These are phyloP conservation scores for Lacanobia wlatinum DNA, from an alignment of 2,888 invertebrate genomes.

Conservation along the genomic window DNA sequence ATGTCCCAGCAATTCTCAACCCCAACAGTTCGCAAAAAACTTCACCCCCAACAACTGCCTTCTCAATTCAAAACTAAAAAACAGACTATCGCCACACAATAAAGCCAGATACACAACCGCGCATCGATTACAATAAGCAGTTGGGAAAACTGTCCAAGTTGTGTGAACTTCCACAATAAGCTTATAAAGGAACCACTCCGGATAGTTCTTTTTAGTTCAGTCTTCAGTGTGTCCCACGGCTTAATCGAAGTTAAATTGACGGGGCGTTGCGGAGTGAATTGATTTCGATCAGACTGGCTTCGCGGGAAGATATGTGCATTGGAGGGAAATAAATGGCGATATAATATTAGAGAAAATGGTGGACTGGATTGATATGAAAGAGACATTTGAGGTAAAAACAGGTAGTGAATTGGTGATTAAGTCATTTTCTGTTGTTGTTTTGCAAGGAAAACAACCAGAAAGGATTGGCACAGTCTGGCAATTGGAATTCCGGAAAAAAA, in stretches of 20 bases:
- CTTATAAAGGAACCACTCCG: slow-evolving; percentile 51
- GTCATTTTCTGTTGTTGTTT: not conserved
- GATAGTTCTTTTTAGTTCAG: slow-evolving; percentile 70
- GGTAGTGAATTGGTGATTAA: not conserved
- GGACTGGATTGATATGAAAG: not conserved
- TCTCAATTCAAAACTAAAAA: slow-evolving; percentile 28
- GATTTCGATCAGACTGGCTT: slow-evolving; percentile 66
- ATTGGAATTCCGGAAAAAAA: not conserved
- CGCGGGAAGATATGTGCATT: slow-evolving; percentile 39
- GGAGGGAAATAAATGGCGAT: slow-evolving; percentile 42
- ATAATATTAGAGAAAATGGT: slow-evolving; percentile 15
- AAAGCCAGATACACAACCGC: slow-evolving; percentile 41
- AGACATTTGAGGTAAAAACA: not conserved
- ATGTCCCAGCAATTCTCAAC: not conserved
- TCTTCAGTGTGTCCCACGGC: slow-evolving; percentile 70
- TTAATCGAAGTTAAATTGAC: slow-evolving; percentile 82
- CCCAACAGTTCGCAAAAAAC: slow-evolving; percentile 29
- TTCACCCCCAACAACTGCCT: slow-evolving; percentile 12
- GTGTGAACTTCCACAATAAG: slow-evolving; percentile 57
- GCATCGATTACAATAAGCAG: slow-evolving; percentile 53
- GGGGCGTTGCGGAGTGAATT: slow-evolving; percentile 71
- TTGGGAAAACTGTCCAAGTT: slow-evolving; percentile 54
- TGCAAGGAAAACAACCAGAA: not conserved
- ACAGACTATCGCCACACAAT: slow-evolving; percentile 43
- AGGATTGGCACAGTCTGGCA: not conserved